Conservation (phyloP, 2,113 vertebrate species). For the Myxocyprinus asiaticus region DNA sequence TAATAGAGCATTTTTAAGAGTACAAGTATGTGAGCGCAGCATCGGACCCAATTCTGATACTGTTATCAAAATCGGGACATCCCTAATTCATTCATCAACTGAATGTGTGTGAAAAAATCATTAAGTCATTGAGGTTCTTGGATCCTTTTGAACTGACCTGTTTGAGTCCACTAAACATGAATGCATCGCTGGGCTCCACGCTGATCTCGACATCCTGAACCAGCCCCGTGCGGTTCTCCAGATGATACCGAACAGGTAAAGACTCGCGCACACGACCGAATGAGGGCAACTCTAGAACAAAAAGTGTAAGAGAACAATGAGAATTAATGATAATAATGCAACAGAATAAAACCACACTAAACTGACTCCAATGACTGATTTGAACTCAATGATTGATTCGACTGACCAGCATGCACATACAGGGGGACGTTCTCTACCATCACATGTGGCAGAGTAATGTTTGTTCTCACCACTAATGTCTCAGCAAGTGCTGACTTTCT, state of each 20-base stretch:
- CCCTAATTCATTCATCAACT: too few species aligned
- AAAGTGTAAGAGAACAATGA: neutral
- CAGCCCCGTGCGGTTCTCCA: slow-evolving; percentile 88
- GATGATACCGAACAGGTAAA: slow-evolving; percentile 88
- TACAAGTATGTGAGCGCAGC: too few species aligned
- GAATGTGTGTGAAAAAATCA: neutral
- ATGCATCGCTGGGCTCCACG: slow-evolving; percentile 95
- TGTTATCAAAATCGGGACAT: too few species aligned
- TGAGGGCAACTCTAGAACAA: slow-evolving; percentile 85
- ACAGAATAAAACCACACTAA: too few species aligned
- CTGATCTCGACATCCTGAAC: slow-evolving; percentile 95
- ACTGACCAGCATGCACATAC: slow-evolving; percentile 90
- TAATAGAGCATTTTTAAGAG: too few species aligned
- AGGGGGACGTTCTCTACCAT: slow-evolving; percentile 89
- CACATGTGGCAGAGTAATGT: slow-evolving; percentile 87
- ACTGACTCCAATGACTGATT: too few species aligned
- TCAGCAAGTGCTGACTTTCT: slow-evolving; percentile 79
- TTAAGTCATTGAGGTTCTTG: too few species aligned
- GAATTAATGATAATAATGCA: neutral
- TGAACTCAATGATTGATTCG: neutral
- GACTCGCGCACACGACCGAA: slow-evolving; percentile 94
- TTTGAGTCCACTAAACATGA: slow-evolving; percentile 99
- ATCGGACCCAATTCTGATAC: too few species aligned
- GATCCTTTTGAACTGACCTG: slow-evolving; percentile 76
- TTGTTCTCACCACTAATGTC: slow-evolving; percentile 81